A percentile compares a stretch with the other conserved stretches of the same genome.
phyloP scores from a whole-genome alignment of 2,797 vertebrate genomes.

The Rallus crepitans region DNA sequence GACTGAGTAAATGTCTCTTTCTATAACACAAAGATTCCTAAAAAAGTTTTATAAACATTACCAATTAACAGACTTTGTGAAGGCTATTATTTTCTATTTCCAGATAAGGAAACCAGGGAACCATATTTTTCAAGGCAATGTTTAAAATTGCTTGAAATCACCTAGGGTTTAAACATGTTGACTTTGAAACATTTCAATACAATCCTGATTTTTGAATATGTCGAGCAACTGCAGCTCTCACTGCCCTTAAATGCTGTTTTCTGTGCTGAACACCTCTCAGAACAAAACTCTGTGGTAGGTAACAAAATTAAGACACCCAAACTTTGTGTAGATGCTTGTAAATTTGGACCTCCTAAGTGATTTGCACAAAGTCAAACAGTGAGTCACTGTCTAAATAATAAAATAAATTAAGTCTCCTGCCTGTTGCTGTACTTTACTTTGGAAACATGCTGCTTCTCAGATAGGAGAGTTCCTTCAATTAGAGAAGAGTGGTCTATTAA shows the following conservation, averaged over 20 bases:
- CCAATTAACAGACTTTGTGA: neutral
- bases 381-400: neutral
- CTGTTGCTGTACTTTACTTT: neutral
- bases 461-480: neutral
- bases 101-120: neutral
- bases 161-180: neutral
- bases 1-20: neutral
- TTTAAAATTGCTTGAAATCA: neutral
- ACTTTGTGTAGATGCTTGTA: neutral
- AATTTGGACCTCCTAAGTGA: constrained; percentile 1
- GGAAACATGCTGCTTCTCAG: neutral
- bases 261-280: neutral
- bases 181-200: neutral
- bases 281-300: neutral
- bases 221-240: neutral
- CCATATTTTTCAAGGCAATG: neutral
- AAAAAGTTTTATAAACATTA: neutral
- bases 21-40: neutral
- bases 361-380: constrained; percentile 12
- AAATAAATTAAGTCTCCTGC: neutral
- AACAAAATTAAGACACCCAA: constrained; percentile 1
- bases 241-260: neutral
- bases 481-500: constrained; percentile 1
- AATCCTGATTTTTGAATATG: neutral
- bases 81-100: neutral